A percentile compares a stretch with the other conserved stretches of the same genome.
These are phyloP conservation scores for Oasisia sp. DNA, from an alignment of 2,888 invertebrate species.

Conservation along the genomic window DNA sequence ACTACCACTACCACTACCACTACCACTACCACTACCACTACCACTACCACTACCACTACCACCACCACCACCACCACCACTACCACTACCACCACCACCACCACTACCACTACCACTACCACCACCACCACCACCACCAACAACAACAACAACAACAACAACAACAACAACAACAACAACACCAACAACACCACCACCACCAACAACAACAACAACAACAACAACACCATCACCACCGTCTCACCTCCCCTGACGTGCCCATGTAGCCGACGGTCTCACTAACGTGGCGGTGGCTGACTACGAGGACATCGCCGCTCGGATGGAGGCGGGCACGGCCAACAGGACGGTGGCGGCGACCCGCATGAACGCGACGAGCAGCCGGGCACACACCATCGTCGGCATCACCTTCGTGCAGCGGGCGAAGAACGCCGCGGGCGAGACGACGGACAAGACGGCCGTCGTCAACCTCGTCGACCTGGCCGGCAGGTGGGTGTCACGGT, in stretches of 20 bases:
- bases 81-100: too few species aligned
- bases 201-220: not conserved
- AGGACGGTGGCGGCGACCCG: slow-evolving; percentile 71
- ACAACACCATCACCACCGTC: not conserved
- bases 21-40: too few species aligned
- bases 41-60: not conserved
- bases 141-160: too few species aligned
- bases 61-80: not conserved
- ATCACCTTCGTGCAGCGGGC: slow-evolving; percentile 70
- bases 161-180: not conserved
- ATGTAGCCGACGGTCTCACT: slow-evolving; percentile 68
- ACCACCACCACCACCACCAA: not conserved
- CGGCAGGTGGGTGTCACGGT: slow-evolving; percentile 66
- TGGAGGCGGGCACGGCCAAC: slow-evolving; percentile 70
- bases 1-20: too few species aligned
- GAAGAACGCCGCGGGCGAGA: slow-evolving; percentile 67
- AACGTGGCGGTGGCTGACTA: slow-evolving; percentile 66
- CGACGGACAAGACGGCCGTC: slow-evolving; percentile 68
- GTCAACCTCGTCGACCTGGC: slow-evolving; percentile 72
- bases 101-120: not conserved
- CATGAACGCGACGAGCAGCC: slow-evolving; percentile 71
- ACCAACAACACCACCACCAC: too few species aligned
- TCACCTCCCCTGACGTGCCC: not conserved
- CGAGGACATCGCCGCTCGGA: slow-evolving; percentile 68
- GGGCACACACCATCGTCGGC: slow-evolving; percentile 71